Evolutionary conservation across 2,888 invertebrate genomes (phyloP).

Genomic region (Apotomis betuletana): DNA sequence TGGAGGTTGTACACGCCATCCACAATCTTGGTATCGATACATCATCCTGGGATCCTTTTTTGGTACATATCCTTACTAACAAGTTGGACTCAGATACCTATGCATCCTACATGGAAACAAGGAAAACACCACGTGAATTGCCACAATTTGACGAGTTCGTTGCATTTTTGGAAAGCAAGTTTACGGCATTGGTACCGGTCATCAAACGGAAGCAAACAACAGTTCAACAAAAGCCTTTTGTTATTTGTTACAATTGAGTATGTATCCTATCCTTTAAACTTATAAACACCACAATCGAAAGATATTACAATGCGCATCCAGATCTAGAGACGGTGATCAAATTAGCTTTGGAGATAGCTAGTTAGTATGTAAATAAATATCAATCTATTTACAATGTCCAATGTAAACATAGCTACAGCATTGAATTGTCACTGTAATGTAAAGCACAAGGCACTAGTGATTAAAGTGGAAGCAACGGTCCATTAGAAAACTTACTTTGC

Average conservation of each 20-base stretch:
- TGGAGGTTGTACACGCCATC: too few relatives aligned
- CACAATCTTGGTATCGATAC: background rate
- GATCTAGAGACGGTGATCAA: background rate
- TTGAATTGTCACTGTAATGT: background rate
- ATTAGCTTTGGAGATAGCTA: slow-evolving; percentile 8
- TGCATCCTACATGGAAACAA: too few relatives aligned
- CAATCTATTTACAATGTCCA: slow-evolving; percentile 1
- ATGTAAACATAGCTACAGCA: background rate
- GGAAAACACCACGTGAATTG: too few relatives aligned
- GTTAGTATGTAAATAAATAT: background rate
- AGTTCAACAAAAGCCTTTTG: too few relatives aligned
- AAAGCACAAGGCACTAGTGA: slow-evolving; percentile 1
- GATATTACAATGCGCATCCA: background rate
- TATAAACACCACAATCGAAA: background rate
- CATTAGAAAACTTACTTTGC: slow-evolving; percentile 12
- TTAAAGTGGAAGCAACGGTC: slow-evolving; percentile 1
- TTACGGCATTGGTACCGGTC: too few relatives aligned
- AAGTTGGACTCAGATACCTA: too few relatives aligned
- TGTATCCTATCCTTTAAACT: too few relatives aligned
- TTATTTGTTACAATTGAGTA: too few relatives aligned
- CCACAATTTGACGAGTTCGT: too few relatives aligned
- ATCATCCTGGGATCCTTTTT: background rate
- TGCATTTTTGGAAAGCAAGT: too few relatives aligned
- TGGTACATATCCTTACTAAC: too few relatives aligned
- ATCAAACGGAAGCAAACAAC: too few relatives aligned